These are phyloP conservation scores for Remorina albescens DNA, from an alignment of 2,797 vertebrate genomes.

Conservation along the genomic window DNA sequence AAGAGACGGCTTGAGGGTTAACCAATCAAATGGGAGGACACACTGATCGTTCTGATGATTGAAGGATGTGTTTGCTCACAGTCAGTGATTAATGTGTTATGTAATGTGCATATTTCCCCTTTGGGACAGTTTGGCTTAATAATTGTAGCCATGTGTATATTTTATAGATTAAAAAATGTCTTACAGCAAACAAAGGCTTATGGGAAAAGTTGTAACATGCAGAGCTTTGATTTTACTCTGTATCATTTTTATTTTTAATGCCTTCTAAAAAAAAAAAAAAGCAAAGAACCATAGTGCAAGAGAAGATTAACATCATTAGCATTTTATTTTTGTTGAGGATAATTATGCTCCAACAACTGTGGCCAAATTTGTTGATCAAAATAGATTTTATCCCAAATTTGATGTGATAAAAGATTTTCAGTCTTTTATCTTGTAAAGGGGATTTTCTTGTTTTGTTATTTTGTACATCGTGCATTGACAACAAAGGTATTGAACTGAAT, in stretches of 20 bases:
- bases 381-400: not conserved
- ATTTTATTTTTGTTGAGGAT: not conserved
- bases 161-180: no score
- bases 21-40: conserved; percentile 6
- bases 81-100: not conserved
- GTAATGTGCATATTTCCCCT: no score
- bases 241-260: not conserved
- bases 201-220: not conserved
- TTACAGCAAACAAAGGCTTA: no score
- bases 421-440: no score
- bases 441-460: no score
- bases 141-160: no score
- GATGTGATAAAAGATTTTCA: no score
- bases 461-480: no score
- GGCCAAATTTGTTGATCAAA: not conserved
- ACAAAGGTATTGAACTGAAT: no score
- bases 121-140: not conserved
- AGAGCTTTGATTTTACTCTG: not conserved
- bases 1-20: not conserved
- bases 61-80: not conserved
- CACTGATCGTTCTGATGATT: conserved; percentile 7
- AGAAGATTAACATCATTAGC: not conserved
- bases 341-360: not conserved
- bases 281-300: not conserved
- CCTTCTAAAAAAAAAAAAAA: no score